Evolutionary conservation across 1,140 invertebrate genomes (phyloP), one percentile per base, ranked within the genome.

Genomic region (Frieseomelitta varia): DNA sequence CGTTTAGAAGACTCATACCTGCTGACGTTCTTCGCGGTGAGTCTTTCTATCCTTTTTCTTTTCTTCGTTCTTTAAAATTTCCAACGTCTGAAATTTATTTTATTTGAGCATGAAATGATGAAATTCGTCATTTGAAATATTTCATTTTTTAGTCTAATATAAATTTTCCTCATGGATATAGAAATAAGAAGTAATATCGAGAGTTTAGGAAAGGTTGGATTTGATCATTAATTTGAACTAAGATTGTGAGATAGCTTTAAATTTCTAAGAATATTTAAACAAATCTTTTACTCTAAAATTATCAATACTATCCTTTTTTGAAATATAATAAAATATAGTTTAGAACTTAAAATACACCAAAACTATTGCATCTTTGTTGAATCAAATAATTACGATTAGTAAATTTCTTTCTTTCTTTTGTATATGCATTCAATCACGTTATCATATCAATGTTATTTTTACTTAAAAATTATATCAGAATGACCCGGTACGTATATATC

Each of bases 1-100:
- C 97, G 51, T 98, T 96, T 95, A 97, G 96, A 90, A 95, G 97
- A 79, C 94, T 98, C 67, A 98, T 98, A 87, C 97, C 97, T 21
- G 97, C 97, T 90, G 97, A 98, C 94, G 97, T 98, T 61, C 95
- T 98, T 77, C 97, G 97, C 96, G 97, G 97, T 97, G 92, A 94
- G 95, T 91, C 55, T 39, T 17, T 17, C 19, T 78, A 21, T 53
- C 90, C 55, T 55, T 21, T 8, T 21, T 65, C 11, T n/a, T 58
- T 65, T 17, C 17, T 34, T 30, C 11, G 2, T 19, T 63, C 21
- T 27, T n/a, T 21, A 4, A 30, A 78, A 30, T 51, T 65, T 77
- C 15, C 14, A 39, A 61, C 8, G 8, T 47, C 8, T 10, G 39
- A 11, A 24, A 39, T 24, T 39, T 34, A 17, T 4, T 30, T 53